Base-by-base conservation (phyloP, 2,797 vertebrate species). In the Alexandromys oeconomus region DNA sequence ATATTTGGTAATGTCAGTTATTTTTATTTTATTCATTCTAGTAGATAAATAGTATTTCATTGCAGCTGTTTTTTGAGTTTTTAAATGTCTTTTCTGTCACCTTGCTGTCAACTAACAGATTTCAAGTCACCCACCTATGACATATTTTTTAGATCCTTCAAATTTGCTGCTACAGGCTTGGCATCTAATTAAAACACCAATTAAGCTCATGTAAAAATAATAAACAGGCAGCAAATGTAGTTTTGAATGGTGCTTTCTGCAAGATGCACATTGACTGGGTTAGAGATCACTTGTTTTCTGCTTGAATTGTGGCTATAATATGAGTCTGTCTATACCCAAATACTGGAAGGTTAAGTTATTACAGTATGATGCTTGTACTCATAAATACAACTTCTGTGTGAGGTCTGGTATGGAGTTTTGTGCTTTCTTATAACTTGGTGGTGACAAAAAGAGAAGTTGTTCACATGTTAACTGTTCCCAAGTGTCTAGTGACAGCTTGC, bases 61-160 rank as follows among this genome's bases (percentile, higher is more conserved):
- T 91, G 19, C 76, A 19, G 23, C 40, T 96, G 48, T 6, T 51
- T 82, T 96, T 80, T 94, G n/a, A 94, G 78, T 95, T 93, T 54
- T 91, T 95, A 94, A 97, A 87, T 29, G 91, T 88, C 51, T 95
- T 94, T 93, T 93, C 31, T 43, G 27, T 96, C 91, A 91, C 21
- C n/a, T 84, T 93, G 34, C 21, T 84, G 17, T 89, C 48, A 95
- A 37, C 59, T 85, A 73, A 78, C 15, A 92, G 43, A 93, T 92
- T 96, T 93, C 37, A 97, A 51, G 67, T 96, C 9, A 69, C 9
- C 43, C 84, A 94, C 40, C 12, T 92, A 65, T 40, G 86, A 65
- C 23, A 80, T 82, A 69, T 87, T 95, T 63, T 74, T 37, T 11
- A 90, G 17, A 86, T 27, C n/a, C 73, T 96, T 94, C 57, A 94